A percentile compares a stretch with the other conserved stretches of the same genome.
These are phyloP conservation scores for Rhipidura dahli DNA, from an alignment of 2,113 vertebrate genomes.

Conservation along the genomic window DNA sequence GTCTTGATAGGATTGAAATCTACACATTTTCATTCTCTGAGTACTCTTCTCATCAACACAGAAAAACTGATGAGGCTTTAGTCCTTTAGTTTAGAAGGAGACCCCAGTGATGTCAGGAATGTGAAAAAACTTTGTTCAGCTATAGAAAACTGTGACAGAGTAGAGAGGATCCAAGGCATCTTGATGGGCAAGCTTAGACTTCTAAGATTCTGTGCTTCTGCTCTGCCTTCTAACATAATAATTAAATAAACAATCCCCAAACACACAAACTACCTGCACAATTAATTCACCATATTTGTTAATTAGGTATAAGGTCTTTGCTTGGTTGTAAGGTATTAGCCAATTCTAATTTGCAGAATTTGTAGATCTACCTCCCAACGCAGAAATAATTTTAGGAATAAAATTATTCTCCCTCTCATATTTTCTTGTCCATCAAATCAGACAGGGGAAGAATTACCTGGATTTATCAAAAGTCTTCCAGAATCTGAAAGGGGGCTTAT, in stretches of 20 bases:
- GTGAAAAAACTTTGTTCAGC: not conserved
- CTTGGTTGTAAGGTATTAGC: not conserved
- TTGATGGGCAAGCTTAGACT: not conserved
- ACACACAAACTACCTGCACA: not conserved
- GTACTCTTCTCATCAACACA: not conserved
- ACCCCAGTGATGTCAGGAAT: not conserved
- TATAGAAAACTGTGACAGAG: not conserved
- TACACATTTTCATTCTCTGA: not conserved
- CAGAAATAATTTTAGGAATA: not conserved
- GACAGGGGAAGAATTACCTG: not conserved
- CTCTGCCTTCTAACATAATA: not conserved
- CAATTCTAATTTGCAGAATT: not conserved
- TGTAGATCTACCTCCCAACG: not conserved
- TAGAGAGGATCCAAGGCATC: not conserved
- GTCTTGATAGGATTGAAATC: not conserved
- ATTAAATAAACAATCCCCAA: not conserved
- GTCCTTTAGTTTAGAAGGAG: not conserved
- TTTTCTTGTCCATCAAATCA: not conserved
- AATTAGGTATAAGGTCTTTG: not conserved
- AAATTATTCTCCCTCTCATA: not conserved
- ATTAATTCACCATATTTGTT: not conserved
- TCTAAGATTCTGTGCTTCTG: not conserved
- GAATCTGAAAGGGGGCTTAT: fast-evolving
- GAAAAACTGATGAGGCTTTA: not conserved
- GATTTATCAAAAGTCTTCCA: not conserved